Conservation (phyloP, 2,113 vertebrate species). For the Madoqua kirkii region DNA sequence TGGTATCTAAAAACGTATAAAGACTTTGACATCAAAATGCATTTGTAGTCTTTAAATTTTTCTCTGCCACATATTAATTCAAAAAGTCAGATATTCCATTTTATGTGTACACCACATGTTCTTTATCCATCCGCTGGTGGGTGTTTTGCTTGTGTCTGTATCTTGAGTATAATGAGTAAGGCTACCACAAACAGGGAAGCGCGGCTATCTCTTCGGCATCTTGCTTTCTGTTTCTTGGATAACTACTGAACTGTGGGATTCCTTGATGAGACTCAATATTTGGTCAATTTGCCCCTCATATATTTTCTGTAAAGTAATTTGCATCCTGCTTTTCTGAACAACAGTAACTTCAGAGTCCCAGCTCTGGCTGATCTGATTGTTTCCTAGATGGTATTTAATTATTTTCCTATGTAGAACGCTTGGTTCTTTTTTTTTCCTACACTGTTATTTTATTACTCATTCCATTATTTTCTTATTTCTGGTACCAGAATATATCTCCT, state of each 20-base stretch:
- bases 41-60: background rate
- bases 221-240: background rate
- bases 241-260: background rate
- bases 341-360: background rate
- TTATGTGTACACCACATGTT: background rate
- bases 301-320: background rate
- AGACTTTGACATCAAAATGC: background rate
- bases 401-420: background rate
- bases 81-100: background rate
- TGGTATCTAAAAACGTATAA: background rate
- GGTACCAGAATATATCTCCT: background rate
- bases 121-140: background rate
- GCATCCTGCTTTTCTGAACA: background rate
- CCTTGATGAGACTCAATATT: background rate
- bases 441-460: background rate
- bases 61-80: background rate
- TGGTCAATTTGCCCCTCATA: background rate
- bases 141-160: background rate
- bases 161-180: background rate
- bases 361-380: background rate
- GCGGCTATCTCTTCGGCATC: background rate
- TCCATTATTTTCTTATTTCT: background rate
- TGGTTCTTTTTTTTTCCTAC: background rate
- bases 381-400: background rate
- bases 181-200: background rate